Percentiles rank a stretch among this genome's conserved stretches.
Evolutionary conservation across 2,113 vertebrate species (phyloP).

Genomic region (Nymphicus hollandicus): DNA sequence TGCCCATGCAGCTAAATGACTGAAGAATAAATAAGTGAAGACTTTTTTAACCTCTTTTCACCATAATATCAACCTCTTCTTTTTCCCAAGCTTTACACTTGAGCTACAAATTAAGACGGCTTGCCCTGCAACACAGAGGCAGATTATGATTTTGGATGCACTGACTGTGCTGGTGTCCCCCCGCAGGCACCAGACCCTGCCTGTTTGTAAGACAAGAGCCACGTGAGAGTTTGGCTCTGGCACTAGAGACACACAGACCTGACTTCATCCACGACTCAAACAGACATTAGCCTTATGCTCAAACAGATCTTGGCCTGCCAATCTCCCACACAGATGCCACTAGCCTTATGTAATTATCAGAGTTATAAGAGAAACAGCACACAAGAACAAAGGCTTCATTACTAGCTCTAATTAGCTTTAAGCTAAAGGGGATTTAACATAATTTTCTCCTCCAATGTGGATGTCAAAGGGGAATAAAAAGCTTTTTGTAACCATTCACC

Average conservation of each 20-base stretch:
- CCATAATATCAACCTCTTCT: neutral
- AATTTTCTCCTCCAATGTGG: neutral
- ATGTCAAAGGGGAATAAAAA: neutral
- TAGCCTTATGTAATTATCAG: neutral
- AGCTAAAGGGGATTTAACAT: neutral
- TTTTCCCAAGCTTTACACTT: neutral
- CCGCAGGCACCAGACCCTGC: rapidly evolving
- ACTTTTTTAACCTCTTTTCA: neutral
- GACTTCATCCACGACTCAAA: rapidly evolving
- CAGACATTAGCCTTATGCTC: neutral
- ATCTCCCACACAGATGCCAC: neutral
- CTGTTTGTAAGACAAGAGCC: neutral
- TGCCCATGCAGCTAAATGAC: neutral
- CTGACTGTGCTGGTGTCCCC: neutral
- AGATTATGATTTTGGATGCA: neutral
- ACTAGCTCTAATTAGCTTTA: constrained; percentile 25
- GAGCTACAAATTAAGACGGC: neutral
- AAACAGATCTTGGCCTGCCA: neutral
- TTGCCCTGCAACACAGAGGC: neutral
- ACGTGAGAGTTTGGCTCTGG: neutral
- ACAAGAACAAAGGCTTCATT: constrained; percentile 23
- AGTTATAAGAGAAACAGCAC: neutral
- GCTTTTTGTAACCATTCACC: neutral
- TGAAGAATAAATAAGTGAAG: neutral
- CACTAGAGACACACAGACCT: neutral